phyloP scores from a whole-genome alignment of 2,888 invertebrate species.

The Alloplasta piceator region DNA sequence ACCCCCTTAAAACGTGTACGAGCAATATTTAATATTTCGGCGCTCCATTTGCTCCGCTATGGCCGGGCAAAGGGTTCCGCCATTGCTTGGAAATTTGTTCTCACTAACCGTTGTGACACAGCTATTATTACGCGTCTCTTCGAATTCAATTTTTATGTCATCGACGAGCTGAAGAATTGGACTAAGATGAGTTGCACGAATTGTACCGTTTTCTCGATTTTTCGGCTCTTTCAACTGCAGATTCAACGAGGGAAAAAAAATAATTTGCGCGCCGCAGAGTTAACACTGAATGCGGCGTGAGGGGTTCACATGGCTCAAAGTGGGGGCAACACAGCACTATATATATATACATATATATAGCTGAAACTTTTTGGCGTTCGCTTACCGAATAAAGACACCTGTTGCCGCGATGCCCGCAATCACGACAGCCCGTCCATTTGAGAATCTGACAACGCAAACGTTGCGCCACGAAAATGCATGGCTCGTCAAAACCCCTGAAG shows the following conservation, averaged over 20 bases:
- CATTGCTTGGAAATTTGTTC: background rate
- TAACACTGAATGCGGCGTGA: background rate
- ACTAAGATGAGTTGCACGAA: slow-evolving; percentile 69
- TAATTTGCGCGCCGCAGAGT: background rate
- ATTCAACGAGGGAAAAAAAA: background rate
- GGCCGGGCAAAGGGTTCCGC: no score
- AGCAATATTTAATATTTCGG: no score
- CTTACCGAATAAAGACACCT: slow-evolving; percentile 71
- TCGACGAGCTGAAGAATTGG: slow-evolving; percentile 63
- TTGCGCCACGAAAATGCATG: slow-evolving; percentile 72
- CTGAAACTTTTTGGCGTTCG: background rate
- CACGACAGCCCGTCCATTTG: slow-evolving; percentile 70
- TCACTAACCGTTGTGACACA: slow-evolving; percentile 68
- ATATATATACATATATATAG: background rate
- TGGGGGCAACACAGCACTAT: background rate
- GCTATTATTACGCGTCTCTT: slow-evolving; percentile 63
- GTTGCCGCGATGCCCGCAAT: slow-evolving; percentile 66
- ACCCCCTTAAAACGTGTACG: no score
- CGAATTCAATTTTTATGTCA: slow-evolving; percentile 68
- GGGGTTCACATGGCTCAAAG: background rate
- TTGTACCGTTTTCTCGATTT: slow-evolving; percentile 62
- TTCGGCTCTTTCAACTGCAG: slow-evolving; percentile 55
- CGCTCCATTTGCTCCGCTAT: no score
- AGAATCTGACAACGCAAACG: slow-evolving; percentile 73
- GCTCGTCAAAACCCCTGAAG: slow-evolving; percentile 72